Evolutionary conservation across 2,113 vertebrate species (phyloP), one percentile per base, ranked within the genome.

Genomic region (Apaloderma vittatum): DNA sequence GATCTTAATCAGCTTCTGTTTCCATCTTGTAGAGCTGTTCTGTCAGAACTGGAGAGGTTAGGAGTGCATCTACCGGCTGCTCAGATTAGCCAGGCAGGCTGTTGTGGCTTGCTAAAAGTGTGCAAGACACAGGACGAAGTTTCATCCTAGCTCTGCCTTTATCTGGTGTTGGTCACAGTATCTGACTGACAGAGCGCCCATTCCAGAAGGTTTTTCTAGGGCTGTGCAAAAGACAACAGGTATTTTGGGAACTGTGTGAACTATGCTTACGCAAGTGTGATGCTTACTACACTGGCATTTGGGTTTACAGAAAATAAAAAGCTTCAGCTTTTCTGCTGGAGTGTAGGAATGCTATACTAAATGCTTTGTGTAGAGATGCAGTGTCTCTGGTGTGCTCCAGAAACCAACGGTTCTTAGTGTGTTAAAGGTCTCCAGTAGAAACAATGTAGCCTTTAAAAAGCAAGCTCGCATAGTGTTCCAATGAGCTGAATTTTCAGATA

Each of bases 161-260:
- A 30, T 17, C 34, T 59, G 4, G 14, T 23, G 6, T 5, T 43
- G 22, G 13, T 21, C 19, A 23, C 1, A 4, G 17, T 19, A 32
- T 66, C 26, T 30, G 18, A 24, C 45, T 24, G 63, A 37, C 7
- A 4, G 0, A 2, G 16, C 45, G 5, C 5, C 11, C 3, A 0
- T 63, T 63, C 34, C 52, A 71, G 26, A 46, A 54, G 21, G 7
- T 57, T 40, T 81, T 90, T 36, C 52, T 55, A 13, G 12, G 24
- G 21, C 16, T 82, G 3, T 29, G 91, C 10, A 51, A 55, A 87
- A 84, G 20, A 21, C 15, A 13, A 2, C 1, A 3, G 34, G 26
- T 57, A 16, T 57, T 83, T 86, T 83, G 15, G 37, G 43, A 65
- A 11, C 12, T 80, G 4, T 26, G 58, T 29, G 13, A 40, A 27